Percentiles rank a stretch among this genome's conserved stretches.
phyloP scores from a whole-genome alignment of 2,888 invertebrate species.

The Drosophila leonis region DNA sequence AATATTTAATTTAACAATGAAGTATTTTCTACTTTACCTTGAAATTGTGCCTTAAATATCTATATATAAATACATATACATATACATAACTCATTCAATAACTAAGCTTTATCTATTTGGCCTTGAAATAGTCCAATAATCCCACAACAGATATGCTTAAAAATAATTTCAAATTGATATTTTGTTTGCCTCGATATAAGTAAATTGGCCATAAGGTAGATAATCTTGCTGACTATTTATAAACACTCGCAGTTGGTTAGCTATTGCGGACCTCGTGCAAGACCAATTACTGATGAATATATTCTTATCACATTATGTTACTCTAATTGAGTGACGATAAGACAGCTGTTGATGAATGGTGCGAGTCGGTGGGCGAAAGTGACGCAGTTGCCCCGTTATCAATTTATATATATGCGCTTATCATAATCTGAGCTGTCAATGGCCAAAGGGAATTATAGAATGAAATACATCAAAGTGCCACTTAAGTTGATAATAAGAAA shows the following conservation, averaged over 20 bases:
- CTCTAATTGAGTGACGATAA: background rate
- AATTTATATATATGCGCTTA: background rate
- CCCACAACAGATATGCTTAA: background rate
- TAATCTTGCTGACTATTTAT: background rate
- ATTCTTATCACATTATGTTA: background rate
- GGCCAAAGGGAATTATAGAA: background rate
- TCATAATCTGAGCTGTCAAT: constrained; percentile 37
- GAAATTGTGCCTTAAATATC: background rate
- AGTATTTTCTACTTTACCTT: background rate
- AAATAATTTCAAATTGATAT: background rate
- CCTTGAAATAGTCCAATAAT: background rate
- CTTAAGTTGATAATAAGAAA: constrained; percentile 27
- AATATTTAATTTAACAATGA: background rate
- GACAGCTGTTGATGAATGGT: constrained; percentile 8
- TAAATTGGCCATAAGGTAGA: background rate
- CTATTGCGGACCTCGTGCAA: background rate
- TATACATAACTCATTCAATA: background rate
- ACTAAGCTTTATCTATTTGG: background rate
- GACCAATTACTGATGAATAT: background rate
- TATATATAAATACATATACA: background rate
- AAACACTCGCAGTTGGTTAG: background rate
- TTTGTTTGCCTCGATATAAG: background rate
- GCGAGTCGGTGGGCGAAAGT: background rate
- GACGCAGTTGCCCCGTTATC: constrained; percentile 5
- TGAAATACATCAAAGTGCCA: constrained; percentile 5